A percentile compares a stretch with the other conserved stretches of the same genome.
Conservation (phyloP, 2,797 vertebrate genomes). For the Urosaurus nigricauda region DNA sequence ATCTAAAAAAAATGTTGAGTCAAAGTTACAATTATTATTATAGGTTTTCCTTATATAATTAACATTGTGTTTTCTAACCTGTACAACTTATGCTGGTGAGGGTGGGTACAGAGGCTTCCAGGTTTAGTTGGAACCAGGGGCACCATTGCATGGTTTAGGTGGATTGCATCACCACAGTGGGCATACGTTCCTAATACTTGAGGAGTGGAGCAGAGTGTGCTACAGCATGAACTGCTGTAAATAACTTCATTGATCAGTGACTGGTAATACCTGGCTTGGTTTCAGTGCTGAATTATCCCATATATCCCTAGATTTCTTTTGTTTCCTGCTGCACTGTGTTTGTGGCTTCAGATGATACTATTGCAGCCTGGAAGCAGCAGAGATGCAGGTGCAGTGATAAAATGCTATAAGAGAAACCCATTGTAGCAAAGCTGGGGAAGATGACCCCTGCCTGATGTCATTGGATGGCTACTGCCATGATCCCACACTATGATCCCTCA, state of each 20-base stretch:
- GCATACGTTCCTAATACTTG: too few species aligned
- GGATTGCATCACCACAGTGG: not conserved
- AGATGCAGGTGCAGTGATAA: not conserved
- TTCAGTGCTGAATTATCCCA: not conserved
- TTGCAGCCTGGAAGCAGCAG: not conserved
- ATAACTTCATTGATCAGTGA: not conserved
- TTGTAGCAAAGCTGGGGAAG: not conserved
- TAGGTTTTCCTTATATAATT: not conserved
- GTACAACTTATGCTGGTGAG: not conserved
- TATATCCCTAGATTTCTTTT: not conserved
- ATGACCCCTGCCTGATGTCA: not conserved
- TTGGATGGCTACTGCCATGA: not conserved
- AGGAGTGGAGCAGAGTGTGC: not conserved
- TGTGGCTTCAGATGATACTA: not conserved
- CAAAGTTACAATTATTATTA: not conserved
- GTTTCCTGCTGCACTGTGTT: not conserved
- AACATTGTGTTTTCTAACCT: not conserved
- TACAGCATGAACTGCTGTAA: not conserved
- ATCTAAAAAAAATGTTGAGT: not conserved
- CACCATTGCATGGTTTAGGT: not conserved
- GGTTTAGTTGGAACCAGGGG: not conserved
- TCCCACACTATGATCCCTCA: not conserved
- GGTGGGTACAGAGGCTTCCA: not conserved
- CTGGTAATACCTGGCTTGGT: not conserved
- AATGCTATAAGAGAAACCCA: not conserved